A percentile compares a stretch with the other conserved stretches of the same genome.
phyloP scores from a whole-genome alignment of 2,888 invertebrate species.

The Pammene fasciana region DNA sequence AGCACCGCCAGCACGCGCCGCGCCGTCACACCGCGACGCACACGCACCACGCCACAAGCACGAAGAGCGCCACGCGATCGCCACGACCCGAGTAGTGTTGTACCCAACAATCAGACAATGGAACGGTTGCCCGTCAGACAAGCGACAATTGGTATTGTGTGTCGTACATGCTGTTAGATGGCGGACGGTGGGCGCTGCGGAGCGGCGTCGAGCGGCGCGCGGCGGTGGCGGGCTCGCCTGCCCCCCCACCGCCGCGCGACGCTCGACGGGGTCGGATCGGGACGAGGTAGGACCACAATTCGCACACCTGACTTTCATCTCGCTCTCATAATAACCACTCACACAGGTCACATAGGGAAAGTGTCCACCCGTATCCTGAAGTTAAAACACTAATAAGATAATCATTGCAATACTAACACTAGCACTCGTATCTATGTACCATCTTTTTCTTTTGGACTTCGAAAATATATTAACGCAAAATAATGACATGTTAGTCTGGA shows the following conservation, averaged over 20 bases:
- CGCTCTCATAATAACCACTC: conserved; percentile 54
- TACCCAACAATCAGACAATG: conserved; percentile 85
- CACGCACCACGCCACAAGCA: conserved; percentile 55
- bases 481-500: conserved; percentile 67
- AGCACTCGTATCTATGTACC: conserved; percentile 49
- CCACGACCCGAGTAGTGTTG: conserved; percentile 84
- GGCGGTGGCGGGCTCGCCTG: conserved; percentile 49
- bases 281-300: conserved; percentile 51
- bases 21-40: conserved; percentile 53
- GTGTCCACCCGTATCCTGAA: conserved; percentile 77
- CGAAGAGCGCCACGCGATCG: conserved; percentile 81
- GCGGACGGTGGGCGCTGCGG: conserved; percentile 69
- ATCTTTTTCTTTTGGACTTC: conserved; percentile 58
- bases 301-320: conserved; percentile 50
- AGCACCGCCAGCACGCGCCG: conserved; percentile 44
- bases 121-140: conserved; percentile 85
- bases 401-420: conserved; percentile 59
- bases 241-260: conserved; percentile 56
- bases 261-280: conserved; percentile 51
- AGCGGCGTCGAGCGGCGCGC: conserved; percentile 61
- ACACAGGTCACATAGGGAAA: conserved; percentile 58
- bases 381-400: conserved; percentile 34
- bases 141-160: conserved; percentile 82
- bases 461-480: conserved; percentile 67
- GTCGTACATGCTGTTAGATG: conserved; percentile 82